Evolutionary conservation across 2,797 vertebrate genomes (phyloP).

Genomic region (Vultur gryphus): DNA sequence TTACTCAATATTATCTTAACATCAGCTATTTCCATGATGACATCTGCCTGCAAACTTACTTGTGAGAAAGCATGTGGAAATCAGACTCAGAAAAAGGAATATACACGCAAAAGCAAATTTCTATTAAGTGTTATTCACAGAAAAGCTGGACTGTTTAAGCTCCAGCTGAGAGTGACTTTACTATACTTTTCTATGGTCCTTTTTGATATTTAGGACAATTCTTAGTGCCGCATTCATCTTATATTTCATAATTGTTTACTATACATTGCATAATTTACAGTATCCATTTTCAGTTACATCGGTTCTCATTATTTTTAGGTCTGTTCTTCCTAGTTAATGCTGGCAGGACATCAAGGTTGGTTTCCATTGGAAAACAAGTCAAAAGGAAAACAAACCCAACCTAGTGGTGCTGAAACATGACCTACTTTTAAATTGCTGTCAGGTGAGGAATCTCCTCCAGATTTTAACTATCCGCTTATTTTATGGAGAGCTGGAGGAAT

Average conservation of each 20-base stretch:
- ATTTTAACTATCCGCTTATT: background rate
- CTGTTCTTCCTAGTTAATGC: conserved; percentile 20
- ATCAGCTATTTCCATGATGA: background rate
- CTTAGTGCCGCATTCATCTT: background rate
- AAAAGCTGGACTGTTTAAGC: background rate
- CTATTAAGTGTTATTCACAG: background rate
- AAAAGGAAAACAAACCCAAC: conserved; percentile 38
- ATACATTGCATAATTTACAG: background rate
- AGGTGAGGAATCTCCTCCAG: conserved; percentile 51
- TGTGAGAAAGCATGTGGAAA: background rate
- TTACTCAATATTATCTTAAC: background rate
- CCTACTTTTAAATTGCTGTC: conserved; percentile 56
- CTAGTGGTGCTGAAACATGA: conserved; percentile 45
- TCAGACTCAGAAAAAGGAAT: background rate
- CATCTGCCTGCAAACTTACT: background rate
- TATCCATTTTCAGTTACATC: background rate
- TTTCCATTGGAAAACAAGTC: conserved; percentile 53
- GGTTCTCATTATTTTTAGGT: conserved; percentile 16
- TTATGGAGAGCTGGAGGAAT: background rate
- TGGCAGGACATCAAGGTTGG: conserved; percentile 42
- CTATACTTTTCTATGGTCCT: background rate
- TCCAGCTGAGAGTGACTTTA: background rate
- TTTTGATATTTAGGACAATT: background rate
- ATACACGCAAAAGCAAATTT: background rate
- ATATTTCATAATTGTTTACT: background rate